Conservation (phyloP, 2,113 vertebrate species). For the Limnothrissa miodon region DNA sequence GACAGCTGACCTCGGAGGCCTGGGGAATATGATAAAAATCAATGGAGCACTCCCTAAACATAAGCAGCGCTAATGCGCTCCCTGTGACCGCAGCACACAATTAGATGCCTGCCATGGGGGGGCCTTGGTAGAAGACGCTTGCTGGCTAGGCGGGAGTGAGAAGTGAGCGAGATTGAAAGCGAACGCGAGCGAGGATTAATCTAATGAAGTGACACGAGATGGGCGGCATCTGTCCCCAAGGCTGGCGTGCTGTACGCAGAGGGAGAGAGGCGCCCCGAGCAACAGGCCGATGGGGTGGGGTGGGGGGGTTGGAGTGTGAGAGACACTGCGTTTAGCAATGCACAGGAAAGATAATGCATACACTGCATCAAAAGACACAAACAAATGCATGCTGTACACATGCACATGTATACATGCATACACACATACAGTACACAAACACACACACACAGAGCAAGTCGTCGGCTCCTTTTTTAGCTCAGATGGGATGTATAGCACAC, state of each 20-base stretch:
- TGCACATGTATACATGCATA: not conserved
- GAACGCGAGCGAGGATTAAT: conserved; percentile 74
- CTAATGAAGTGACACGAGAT: conserved; percentile 72
- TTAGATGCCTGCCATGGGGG: conserved; percentile 73
- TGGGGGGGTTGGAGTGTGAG: conserved; percentile 46
- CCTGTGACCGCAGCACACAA: conserved; percentile 70
- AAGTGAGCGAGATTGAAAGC: conserved; percentile 70
- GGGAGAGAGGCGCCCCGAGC: conserved; percentile 10
- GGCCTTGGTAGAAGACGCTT: conserved; percentile 66
- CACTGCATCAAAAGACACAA: not conserved
- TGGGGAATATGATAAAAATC: conserved; percentile 63
- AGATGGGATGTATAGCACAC: not conserved
- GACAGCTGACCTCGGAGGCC: conserved; percentile 43
- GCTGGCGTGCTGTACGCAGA: conserved; percentile 60
- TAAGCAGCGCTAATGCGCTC: conserved; percentile 70
- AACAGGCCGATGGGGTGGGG: conserved; percentile 14
- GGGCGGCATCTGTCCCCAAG: conserved; percentile 65
- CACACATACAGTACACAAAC: not conserved
- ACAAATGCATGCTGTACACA: conserved; percentile 19
- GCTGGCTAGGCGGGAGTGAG: conserved; percentile 46
- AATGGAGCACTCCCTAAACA: conserved; percentile 70
- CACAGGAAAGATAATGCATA: not conserved
- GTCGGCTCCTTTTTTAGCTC: not conserved
- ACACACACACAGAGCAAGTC: not conserved
- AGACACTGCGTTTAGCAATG: conserved; percentile 22